Evolutionary conservation across 2,113 vertebrate species (phyloP), one percentile per base, ranked within the genome.

Genomic region (Melanerpes formicivorus): DNA sequence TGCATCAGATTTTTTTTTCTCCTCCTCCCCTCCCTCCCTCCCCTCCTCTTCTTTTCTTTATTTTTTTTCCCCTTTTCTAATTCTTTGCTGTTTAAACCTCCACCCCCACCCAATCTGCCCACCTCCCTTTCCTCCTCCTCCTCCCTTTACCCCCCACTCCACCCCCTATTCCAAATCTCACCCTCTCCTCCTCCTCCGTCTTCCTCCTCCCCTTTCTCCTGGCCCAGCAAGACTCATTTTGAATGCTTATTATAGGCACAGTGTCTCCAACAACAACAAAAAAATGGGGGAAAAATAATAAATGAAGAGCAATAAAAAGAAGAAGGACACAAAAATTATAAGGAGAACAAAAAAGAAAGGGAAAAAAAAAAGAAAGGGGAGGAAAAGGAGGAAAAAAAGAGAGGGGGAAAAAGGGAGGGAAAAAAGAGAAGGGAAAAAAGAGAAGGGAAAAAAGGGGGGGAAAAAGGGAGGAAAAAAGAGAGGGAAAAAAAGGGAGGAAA

Each of bases 1-100:
- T 98, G 98, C 98, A 99, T 99, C 99, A 98, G 98, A 98, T 98
- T 98, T 98, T 96, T 96, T 67, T 37, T 37, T 37, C 8, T 8
- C 10, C 37, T 34, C 37, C 37, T 37, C 42, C 42, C 42, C 13
- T 14, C 42, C 42, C 37, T 37, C 37, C 37, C 37, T 37, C 42
- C 42, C 42, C 13, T 14, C 42, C 42, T 13, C 42, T 42, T 11
- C 42, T 13, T 72, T 9, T 72, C 9, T 16, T 21, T 37, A n/a
- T n/a, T 37, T 37, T 37, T 37, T 37, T 37, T 37, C 8, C 37
- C 48, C 48, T 18, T 21, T 25, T 11, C 96, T 92, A 97, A 98
- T 98, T 98, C 97, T 96, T 97, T 97, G 97, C 97, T 98, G 97
- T 98, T 98, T 98, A 98, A 98, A 95, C 90, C 91, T 94, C 88